phyloP scores from a whole-genome alignment of 2,797 vertebrate genomes.

The Rhinogobio ventralis region DNA sequence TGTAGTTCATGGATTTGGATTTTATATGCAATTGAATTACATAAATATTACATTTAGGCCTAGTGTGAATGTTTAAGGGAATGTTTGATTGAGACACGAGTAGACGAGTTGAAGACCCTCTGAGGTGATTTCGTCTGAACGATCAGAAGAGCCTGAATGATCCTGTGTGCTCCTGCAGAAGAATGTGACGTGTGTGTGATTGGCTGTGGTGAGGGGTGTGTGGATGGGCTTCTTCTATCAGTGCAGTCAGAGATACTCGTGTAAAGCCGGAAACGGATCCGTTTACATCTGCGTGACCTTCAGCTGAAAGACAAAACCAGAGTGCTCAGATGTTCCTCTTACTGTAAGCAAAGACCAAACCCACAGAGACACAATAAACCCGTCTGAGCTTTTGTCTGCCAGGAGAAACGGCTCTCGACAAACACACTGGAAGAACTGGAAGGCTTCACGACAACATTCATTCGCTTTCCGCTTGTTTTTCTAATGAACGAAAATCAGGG shows the following conservation, averaged over 20 bases:
- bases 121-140: neutral
- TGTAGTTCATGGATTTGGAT: neutral
- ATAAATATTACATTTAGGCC: too few species aligned
- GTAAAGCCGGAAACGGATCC: slow-evolving; percentile 42
- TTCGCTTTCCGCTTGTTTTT: neutral
- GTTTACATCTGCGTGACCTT: slow-evolving; percentile 55
- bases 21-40: neutral
- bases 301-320: slow-evolving; percentile 52
- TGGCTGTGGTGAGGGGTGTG: neutral
- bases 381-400: neutral
- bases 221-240: slow-evolving; percentile 13
- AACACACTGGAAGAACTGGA: slow-evolving; percentile 19
- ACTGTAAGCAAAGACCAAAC: slow-evolving; percentile 39
- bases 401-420: neutral
- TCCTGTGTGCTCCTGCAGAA: neutral
- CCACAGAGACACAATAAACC: slow-evolving; percentile 26
- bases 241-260: neutral
- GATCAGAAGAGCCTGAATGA: neutral
- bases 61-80: neutral
- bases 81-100: neutral
- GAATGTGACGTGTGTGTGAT: neutral
- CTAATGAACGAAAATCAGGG: neutral
- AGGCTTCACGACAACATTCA: neutral
- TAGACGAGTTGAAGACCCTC: neutral
- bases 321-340: slow-evolving; percentile 23